Base-by-base conservation (phyloP, 1,140 invertebrate species). In the Theocolax elegans region DNA sequence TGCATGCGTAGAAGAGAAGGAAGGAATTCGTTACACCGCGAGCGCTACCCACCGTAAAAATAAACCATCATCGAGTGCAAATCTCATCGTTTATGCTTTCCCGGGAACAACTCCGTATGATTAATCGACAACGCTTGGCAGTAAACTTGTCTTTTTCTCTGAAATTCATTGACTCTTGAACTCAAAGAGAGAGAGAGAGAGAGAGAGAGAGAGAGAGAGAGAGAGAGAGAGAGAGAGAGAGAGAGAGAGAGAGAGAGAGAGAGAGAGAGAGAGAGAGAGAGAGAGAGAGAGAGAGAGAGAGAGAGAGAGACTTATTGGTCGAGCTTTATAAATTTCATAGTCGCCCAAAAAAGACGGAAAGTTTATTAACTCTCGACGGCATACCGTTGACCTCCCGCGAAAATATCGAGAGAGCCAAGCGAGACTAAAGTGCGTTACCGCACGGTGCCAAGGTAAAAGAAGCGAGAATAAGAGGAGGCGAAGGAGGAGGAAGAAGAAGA, bases 361-460 rank as follows among this genome's bases (percentile, higher is more conserved):
- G 19, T 8, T n/a, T n/a, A n/a, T n/a, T n/a, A n/a, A n/a, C n/a
- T n/a, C n/a, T n/a, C n/a, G n/a, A n/a, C n/a, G n/a, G n/a, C n/a
- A n/a, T n/a, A n/a, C n/a, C 42, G 42, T 62, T 62, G 40, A 62
- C 59, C 59, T 19, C 25, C 13, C 23, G 40, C 42, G 59, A 62
- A n/a, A 31, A 29, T 44, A 46, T 44, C 25, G 25, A 48, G 42
- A 42, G 31, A 13, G 40, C 12, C 3, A 44, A 3, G 69, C 70
- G 67, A 68, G 69, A 72, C 67, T 62, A 74, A 74, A 74, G 69
- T 74, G 70, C 70, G 31, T 68, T 72, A 49, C 29, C 17, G 25
- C 40, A n/a, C 3, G 29, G 10, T 17, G 29, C 13, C 21, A 51
- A 42, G 63, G 60, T 49, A 66, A 70, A 54, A 58, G 59, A 69